Percentiles rank a stretch among this genome's conserved stretches.
phyloP scores from a whole-genome alignment of 1,140 invertebrate species.

The Stenopsyche tienmushanensis region DNA sequence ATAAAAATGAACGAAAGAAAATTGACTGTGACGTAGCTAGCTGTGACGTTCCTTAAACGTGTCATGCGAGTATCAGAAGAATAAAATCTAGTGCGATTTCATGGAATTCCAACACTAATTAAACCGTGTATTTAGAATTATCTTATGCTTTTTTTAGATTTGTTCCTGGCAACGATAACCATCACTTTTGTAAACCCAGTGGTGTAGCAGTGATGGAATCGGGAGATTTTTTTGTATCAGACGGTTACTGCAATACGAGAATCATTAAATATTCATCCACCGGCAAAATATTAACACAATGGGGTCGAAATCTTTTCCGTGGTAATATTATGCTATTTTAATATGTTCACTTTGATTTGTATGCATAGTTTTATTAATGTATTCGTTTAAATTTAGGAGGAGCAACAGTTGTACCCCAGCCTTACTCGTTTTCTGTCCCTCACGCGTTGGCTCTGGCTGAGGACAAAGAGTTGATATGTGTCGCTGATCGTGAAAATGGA shows the following conservation, averaged over 20 bases:
- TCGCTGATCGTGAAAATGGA: constrained; percentile 91
- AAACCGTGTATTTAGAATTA: too few relatives aligned
- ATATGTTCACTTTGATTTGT: not conserved
- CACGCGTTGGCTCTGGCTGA: constrained; percentile 81
- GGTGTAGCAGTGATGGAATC: constrained; percentile 80
- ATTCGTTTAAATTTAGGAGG: not conserved
- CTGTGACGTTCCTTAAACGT: too few relatives aligned
- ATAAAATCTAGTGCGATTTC: too few relatives aligned
- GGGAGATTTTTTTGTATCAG: constrained; percentile 90
- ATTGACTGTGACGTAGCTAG: too few relatives aligned
- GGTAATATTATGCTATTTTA: constrained; percentile 20
- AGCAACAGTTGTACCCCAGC: constrained; percentile 45
- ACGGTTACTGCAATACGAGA: constrained; percentile 92
- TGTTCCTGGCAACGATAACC: constrained; percentile 73
- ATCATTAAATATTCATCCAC: constrained; percentile 79
- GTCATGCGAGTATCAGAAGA: too few relatives aligned
- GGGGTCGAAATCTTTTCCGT: constrained; percentile 59
- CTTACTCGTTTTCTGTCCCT: constrained; percentile 71
- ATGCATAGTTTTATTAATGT: not conserved
- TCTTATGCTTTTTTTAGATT: constrained; percentile 51
- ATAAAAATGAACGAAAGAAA: too few relatives aligned
- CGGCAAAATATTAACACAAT: constrained; percentile 68
- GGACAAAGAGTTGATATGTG: constrained; percentile 73
- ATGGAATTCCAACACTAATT: too few relatives aligned
- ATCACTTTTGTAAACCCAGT: constrained; percentile 92